Evolutionary conservation across 64 coral and sea anemone species (phyloP), one percentile per base, ranked within the genome.

Genomic region (Acropora yongei): DNA sequence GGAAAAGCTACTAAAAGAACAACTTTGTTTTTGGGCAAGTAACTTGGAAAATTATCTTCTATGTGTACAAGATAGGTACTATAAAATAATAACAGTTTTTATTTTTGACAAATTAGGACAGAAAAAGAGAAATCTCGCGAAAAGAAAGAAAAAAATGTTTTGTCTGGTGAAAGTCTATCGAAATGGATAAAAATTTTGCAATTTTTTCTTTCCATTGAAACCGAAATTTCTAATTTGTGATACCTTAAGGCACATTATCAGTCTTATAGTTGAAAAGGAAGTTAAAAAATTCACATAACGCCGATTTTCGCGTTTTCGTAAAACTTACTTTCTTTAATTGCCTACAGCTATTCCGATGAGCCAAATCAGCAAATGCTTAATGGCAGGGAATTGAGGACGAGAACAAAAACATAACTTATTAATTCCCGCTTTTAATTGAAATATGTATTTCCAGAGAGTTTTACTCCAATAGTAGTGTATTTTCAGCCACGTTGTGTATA

Each of bases 261-360:
- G 60, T 72, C 3, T 44, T 3, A 85, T 45, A 71, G 43, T 2
- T 11, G 9, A 71, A 41, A 39, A 9, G 6, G 80, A 63, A 42
- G 6, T 40, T 13, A 46, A 85, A n/a, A 68, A 68, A 68, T 18
- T 1, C 82, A 68, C 10, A 30, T 3, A 85, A 85, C 82, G 18
- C 61, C 82, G 14, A 71, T 48, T 71, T 85, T 85, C 30, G 82
- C 61, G 82, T 49, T 85, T 85, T 85, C 13, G 61, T 16, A 18
- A 9, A 17, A 30, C 30, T 30, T 30, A 44, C 42, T 8, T n/a
- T 48, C 43, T 69, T 44, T 17, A 71, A 49, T 85, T 49, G 63
- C 49, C 82, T 3, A 1, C 9, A 45, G 9, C 8, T 85, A 71
- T 71, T 85, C 66, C 43, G 44, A 85, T 85, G 72, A 83, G 50